Base-by-base conservation (phyloP, 2,797 vertebrate species). In the Propithecus perrieri region DNA sequence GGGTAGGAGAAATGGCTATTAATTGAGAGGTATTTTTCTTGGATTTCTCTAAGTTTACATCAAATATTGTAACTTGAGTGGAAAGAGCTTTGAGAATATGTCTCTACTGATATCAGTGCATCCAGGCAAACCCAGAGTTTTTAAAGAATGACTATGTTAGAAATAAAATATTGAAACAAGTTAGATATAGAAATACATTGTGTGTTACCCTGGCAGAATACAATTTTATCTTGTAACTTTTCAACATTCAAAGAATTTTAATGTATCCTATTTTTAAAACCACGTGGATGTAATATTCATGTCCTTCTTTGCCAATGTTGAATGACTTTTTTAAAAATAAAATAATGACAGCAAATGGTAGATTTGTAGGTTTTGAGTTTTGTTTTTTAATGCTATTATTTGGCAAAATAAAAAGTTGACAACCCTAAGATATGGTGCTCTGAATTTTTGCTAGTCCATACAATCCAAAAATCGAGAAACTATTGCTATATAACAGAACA, bases 161-260 rank as follows among this genome's bases (percentile, higher is more conserved):
- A 96, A 41, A 20, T 57, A 61, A 90, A 90, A 75, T 59, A 67
- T 13, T 89, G 14, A 17, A 78, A 79, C 17, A 38, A 80, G 53
- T 55, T 80, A 84, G 13, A 65, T 63, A 80, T 38, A 50, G 38
- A 28, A 75, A 12, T 85, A 91, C 24, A 20, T 35, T 53, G 69
- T 83, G 30, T 50, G 0, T 63, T 89, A 38, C 30, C 28, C 14
- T 61, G 17, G 30, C 3, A 76, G 33, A 88, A 85, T 78, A 24
- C 22, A 67, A 26, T 92, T 92, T 84, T 53, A 85, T 59, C 43
- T 30, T 83, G 7, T 55, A 57, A 81, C 28, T 89, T 94, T 78
- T 76, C 72, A 85, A 6, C 26, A 63, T 63, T 61, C 17, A 72
- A 89, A 95, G 35, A 86, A 89, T 43, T 90, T 92, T 61, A 94